Evolutionary conservation across 2,113 vertebrate species (phyloP).

Genomic region (Strix uralensis): DNA sequence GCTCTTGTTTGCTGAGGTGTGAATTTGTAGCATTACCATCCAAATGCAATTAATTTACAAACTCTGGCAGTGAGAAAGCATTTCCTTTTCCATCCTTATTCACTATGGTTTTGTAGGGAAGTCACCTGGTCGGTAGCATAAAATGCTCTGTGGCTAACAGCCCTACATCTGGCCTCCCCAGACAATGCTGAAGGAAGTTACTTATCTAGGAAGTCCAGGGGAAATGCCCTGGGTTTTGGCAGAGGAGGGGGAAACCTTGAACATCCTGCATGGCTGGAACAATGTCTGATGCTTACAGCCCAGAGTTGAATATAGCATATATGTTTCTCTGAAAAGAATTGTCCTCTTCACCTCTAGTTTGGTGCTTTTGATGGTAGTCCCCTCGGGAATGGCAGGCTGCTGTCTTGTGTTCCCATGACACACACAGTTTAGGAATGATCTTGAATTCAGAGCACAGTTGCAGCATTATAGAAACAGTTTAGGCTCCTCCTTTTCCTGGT

Average conservation of each 20-base stretch:
- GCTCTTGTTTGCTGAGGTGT: conserved; percentile 47
- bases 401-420: conserved; percentile 21
- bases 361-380: conserved; percentile 28
- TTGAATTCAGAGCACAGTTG: conserved; percentile 18
- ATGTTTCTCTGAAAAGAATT: background rate
- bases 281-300: background rate
- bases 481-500: background rate
- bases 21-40: background rate
- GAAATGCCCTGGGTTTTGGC: background rate
- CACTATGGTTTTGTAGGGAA: background rate
- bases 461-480: conserved; percentile 20
- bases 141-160: background rate
- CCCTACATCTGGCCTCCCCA: background rate
- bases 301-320: background rate
- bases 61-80: background rate
- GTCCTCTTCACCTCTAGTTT: conserved; percentile 8
- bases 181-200: background rate
- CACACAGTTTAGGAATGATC: background rate
- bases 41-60: conserved; percentile 24
- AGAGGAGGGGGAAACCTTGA: background rate
- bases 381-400: conserved; percentile 15
- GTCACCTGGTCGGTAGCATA: background rate
- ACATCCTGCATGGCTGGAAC: background rate
- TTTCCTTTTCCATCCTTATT: background rate
- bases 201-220: background rate